Evolutionary conservation across 2,113 vertebrate genomes (phyloP).

Genomic region (Trematocara zebra): DNA sequence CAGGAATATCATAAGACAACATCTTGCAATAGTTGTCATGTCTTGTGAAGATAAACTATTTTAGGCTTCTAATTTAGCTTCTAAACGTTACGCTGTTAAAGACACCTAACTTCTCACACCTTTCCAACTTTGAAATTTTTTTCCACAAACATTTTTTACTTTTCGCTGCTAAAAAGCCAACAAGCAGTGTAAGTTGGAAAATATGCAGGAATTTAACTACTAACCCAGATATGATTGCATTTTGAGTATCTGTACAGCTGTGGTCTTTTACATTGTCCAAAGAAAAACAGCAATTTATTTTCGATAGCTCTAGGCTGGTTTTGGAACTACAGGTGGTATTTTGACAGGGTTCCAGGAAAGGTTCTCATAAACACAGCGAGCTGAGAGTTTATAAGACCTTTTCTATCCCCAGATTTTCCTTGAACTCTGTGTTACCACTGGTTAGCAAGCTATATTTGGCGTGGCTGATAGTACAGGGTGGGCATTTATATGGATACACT

Average conservation of each 20-base stretch:
- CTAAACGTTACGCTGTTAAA: background rate
- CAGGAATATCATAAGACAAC: background rate
- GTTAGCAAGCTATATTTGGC: constrained; percentile 8
- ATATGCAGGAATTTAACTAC: background rate
- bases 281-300: constrained; percentile 32
- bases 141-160: background rate
- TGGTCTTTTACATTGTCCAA: constrained; percentile 1
- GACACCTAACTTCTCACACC: background rate
- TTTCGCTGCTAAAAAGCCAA: background rate
- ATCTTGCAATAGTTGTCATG: background rate
- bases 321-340: constrained; percentile 18
- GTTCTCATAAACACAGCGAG: constrained; percentile 49
- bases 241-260: background rate
- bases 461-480: background rate
- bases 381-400: constrained; percentile 22
- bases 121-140: background rate
- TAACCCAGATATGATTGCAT: constrained; percentile 16
- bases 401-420: constrained; percentile 45
- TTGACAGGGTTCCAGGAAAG: constrained; percentile 40
- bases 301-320: constrained; percentile 2
- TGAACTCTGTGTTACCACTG: constrained; percentile 55
- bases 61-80: background rate
- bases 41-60: background rate
- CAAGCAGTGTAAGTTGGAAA: background rate
- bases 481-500: too few species aligned